These are phyloP conservation scores for Micropoecilia bifurca DNA, from an alignment of 2,797 vertebrate genomes.

Conservation along the genomic window DNA sequence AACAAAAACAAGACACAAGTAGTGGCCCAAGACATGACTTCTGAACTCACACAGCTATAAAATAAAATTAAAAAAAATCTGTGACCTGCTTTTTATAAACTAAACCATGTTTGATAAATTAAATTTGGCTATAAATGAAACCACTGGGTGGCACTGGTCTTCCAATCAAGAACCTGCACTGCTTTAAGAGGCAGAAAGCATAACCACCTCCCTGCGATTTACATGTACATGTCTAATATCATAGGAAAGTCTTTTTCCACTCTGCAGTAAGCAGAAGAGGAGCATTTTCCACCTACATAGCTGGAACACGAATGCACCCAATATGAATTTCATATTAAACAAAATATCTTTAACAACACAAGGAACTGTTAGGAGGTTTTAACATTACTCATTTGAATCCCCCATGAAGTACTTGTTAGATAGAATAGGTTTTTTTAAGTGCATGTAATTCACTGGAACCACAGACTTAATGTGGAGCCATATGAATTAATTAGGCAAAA, in stretches of 20 bases:
- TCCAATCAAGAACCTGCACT: conserved; percentile 52
- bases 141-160: conserved; percentile 81
- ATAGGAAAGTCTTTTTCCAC: conserved; percentile 53
- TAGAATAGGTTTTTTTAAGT: not conserved
- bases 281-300: conserved; percentile 69
- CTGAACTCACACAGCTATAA: conserved; percentile 8
- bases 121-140: not conserved
- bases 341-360: conserved; percentile 31
- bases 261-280: conserved; percentile 55
- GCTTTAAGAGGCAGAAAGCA: conserved; percentile 54
- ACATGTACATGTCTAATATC: conserved; percentile 74
- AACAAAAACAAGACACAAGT: not conserved
- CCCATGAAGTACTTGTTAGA: not conserved
- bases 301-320: conserved; percentile 43
- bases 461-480: conserved; percentile 15
- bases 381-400: conserved; percentile 13
- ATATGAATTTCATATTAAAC: conserved; percentile 47
- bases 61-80: not conserved
- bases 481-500: conserved; percentile 19
- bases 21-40: conserved; percentile 25
- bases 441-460: not conserved
- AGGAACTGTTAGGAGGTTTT: conserved; percentile 12
- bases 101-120: conserved; percentile 10
- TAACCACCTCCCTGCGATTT: conserved; percentile 75
- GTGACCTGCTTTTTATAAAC: conserved; percentile 17